Evolutionary conservation across 2,113 vertebrate species (phyloP), one percentile per base, ranked within the genome.

Genomic region (Oxygymnocypris stewartii): DNA sequence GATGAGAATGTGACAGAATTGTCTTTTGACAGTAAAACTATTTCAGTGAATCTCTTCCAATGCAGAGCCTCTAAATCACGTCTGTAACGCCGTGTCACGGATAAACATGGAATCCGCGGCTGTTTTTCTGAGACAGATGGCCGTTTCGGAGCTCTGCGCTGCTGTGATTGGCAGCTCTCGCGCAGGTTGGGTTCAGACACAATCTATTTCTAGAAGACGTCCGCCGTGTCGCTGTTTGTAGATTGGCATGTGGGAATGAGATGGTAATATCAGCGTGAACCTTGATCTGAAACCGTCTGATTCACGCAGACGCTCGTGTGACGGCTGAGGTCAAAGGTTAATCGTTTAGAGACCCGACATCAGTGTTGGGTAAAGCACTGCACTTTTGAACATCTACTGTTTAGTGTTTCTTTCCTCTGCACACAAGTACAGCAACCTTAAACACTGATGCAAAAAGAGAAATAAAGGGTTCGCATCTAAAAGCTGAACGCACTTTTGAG

Each of bases 101-200:
- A 57, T 57, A 20, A 57, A 57, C 51, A 57, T 57, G 54, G 2
- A 71, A 40, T 71, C 8, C 23, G 10, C 9, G 31, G 37, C 18
- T 71, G 67, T 40, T 40, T 20, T 40, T 71, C 8, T 40, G 61
- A 82, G 87, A 85, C 87, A 88, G 87, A 88, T 88, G 87, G 87
- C 10, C 14, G 47, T 18, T 10, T 31, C 71, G 12, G 40, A 35
- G 69, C n/a, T 28, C 42, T 76, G 31, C 63, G n/a, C 74, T 49
- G n/a, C 25, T 3, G 3, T 78, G 75, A 78, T 31, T 78, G 75
- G 47, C 75, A 47, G 44, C 44, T 47, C 44, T 2, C 9, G 44
- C 44, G 5, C 25, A 54, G 77, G 20, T 59, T n/a, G 23, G 3
- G 59, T 51, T 7, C 42, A 2, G 37, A 35, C 49, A 9, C 4